phyloP scores from a whole-genome alignment of 1,140 invertebrate species.

The Orchestia grillus region DNA sequence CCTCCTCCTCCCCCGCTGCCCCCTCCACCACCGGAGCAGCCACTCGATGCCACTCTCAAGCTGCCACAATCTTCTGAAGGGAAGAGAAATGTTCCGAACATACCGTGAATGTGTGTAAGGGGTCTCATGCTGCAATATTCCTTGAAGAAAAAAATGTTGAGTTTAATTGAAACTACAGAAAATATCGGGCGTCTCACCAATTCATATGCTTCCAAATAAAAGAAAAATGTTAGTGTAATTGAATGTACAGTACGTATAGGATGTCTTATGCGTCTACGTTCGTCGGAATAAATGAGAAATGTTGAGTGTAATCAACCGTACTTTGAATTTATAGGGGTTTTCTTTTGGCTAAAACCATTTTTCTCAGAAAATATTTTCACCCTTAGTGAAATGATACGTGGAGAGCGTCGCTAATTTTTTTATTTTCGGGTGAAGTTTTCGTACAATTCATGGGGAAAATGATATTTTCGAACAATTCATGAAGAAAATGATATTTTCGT shows the following conservation, averaged over 20 bases:
- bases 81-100: not conserved
- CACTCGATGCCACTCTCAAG: not conserved
- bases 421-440: not conserved
- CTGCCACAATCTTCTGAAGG: not conserved
- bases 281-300: too few species aligned
- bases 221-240: not conserved
- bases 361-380: not conserved
- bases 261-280: not conserved
- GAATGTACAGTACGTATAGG: not conserved
- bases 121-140: too few species aligned
- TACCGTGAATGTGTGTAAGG: too few species aligned
- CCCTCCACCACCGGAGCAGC: slow-evolving; percentile 68
- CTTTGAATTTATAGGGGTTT: not conserved
- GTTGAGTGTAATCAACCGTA: too few species aligned
- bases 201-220: not conserved
- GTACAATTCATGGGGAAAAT: not conserved
- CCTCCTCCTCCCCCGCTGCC: slow-evolving; percentile 50
- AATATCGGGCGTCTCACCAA: not conserved
- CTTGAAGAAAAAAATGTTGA: too few species aligned
- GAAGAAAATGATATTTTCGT: not conserved
- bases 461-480: not conserved
- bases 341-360: too few species aligned
- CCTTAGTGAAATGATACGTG: not conserved
- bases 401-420: not conserved
- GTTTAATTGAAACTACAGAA: too few species aligned